phyloP scores from a whole-genome alignment of 2,888 invertebrate genomes.

The Ochropleura leucogaster region DNA sequence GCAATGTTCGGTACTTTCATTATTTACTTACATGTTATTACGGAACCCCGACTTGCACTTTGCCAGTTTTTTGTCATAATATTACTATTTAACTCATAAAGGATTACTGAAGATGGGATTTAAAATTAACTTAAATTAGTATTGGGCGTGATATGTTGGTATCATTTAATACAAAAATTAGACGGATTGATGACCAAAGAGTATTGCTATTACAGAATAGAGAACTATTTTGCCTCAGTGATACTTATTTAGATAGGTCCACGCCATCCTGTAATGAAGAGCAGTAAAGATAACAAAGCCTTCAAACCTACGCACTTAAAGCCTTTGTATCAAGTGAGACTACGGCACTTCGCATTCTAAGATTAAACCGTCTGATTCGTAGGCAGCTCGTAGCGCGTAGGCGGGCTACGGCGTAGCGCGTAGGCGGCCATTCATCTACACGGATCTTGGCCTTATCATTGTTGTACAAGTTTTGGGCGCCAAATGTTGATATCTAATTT shows the following conservation, averaged over 20 bases:
- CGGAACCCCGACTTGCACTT: too few relatives aligned
- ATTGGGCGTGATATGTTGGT: not conserved
- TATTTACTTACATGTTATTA: too few relatives aligned
- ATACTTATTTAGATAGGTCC: not conserved
- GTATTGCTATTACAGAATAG: not conserved
- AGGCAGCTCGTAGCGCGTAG: slow-evolving; percentile 74
- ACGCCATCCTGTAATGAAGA: not conserved
- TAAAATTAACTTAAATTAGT: not conserved
- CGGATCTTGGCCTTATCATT: slow-evolving; percentile 53
- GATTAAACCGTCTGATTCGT: slow-evolving; percentile 53
- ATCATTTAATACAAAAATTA: not conserved
- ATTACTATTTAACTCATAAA: not conserved
- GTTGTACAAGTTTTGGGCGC: slow-evolving; percentile 41
- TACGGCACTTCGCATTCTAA: slow-evolving; percentile 30
- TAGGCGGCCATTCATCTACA: slow-evolving; percentile 75
- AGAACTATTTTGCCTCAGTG: not conserved
- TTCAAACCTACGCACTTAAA: slow-evolving; percentile 11
- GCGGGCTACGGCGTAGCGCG: slow-evolving; percentile 71
- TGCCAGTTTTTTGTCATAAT: not conserved
- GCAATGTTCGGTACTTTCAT: too few relatives aligned
- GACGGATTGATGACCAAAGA: not conserved
- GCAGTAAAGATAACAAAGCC: slow-evolving; percentile 1
- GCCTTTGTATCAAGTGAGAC: slow-evolving; percentile 44
- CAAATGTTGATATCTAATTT: slow-evolving; percentile 48
- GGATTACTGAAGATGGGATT: not conserved